Conservation (phyloP, 92 coral and sea anemone species). For the Blastomussa wellsi region DNA sequence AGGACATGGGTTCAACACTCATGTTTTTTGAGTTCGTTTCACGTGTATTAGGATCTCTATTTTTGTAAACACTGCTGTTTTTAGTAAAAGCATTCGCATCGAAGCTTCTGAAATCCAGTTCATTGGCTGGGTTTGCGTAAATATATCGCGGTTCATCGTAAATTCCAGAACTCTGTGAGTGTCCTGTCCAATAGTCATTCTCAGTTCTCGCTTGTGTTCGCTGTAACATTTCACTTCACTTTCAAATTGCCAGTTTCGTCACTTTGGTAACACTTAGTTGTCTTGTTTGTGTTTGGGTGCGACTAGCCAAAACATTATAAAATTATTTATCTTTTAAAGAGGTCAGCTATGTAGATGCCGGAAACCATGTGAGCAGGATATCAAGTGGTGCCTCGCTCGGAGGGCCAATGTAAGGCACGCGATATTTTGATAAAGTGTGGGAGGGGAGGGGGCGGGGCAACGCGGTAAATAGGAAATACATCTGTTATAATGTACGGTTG, state of each 20-base stretch:
- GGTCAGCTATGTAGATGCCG: neutral
- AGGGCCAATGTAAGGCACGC: neutral
- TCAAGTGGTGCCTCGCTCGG: neutral
- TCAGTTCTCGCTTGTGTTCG: neutral
- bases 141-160: neutral
- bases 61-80: conserved; percentile 9
- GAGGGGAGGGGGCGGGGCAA: neutral
- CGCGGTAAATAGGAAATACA: too few relatives aligned
- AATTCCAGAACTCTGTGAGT: neutral
- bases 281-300: neutral
- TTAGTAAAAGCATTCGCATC: neutral
- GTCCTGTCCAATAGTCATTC: neutral
- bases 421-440: neutral
- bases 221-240: neutral
- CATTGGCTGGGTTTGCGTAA: conserved; percentile 3
- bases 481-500: too few relatives aligned
- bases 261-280: neutral
- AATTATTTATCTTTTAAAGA: neutral
- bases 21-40: too few relatives aligned
- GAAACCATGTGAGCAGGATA: neutral
- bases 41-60: neutral
- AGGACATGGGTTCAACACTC: neutral
- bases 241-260: neutral
- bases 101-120: neutral
- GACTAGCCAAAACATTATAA: neutral